These are phyloP conservation scores for Micrastur ruficollis DNA, from an alignment of 2,797 vertebrate species.

Conservation along the genomic window DNA sequence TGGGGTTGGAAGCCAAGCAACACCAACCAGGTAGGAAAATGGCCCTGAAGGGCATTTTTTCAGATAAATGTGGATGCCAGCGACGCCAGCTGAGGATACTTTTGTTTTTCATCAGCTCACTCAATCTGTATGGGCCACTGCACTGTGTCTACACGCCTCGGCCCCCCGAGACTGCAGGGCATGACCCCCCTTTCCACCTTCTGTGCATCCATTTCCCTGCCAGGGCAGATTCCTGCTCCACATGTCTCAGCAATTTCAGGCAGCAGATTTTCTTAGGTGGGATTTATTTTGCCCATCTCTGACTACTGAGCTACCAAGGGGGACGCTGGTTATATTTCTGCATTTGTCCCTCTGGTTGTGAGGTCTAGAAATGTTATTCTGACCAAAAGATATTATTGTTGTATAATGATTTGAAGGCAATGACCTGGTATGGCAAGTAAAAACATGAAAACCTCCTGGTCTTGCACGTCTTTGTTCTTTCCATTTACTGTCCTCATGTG, in stretches of 20 bases:
- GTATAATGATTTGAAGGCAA: neutral
- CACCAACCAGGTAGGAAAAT: neutral
- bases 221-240: neutral
- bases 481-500: neutral
- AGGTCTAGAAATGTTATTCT: neutral
- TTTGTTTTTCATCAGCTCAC: neutral
- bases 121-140: neutral
- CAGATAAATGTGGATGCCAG: neutral
- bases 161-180: neutral
- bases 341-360: neutral
- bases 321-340: neutral
- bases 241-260: neutral
- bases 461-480: neutral
- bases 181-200: neutral
- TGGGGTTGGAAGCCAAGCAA: neutral
- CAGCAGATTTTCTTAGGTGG: neutral
- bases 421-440: neutral
- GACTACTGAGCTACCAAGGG: neutral
- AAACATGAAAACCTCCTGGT: neutral
- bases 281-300: neutral
- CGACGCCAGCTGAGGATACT: neutral
- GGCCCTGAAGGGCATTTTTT: neutral
- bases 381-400: neutral
- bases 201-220: neutral
- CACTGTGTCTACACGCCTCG: fast-evolving